Conservation (phyloP, 37 sponge, comb jelly and placozoan species). For the Chondrilla cf. caribensis region DNA sequence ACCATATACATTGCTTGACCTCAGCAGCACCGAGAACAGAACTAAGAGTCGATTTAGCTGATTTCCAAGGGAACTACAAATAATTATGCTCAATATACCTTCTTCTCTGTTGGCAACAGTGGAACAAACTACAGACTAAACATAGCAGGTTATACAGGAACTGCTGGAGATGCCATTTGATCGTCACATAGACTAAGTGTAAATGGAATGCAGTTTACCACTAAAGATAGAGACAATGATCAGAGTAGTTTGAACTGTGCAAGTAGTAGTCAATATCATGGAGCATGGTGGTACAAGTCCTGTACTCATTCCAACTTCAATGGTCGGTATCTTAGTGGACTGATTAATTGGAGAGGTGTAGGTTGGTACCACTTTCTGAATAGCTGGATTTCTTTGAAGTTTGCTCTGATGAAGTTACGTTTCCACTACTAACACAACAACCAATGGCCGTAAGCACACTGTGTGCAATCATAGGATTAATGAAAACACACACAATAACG, state of each 20-base stretch:
- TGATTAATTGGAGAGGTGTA: not conserved
- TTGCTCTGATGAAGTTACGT: slow-evolving; percentile 9
- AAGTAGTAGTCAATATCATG: not conserved
- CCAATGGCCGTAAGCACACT: too few species aligned
- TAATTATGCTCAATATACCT: slow-evolving; percentile 8
- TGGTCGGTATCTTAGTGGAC: slow-evolving; percentile 12
- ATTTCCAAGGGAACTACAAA: slow-evolving; percentile 5
- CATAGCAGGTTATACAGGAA: slow-evolving; percentile 21
- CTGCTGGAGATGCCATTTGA: slow-evolving; percentile 9
- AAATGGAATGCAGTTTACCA: slow-evolving; percentile 7
- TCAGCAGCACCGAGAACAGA: slow-evolving; percentile 1
- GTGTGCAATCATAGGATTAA: too few species aligned
- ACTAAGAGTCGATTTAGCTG: slow-evolving; percentile 14
- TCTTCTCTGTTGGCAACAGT: slow-evolving; percentile 23
- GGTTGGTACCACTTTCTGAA: not conserved
- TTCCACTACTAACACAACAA: not conserved
- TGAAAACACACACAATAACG: too few species aligned
- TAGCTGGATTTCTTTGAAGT: not conserved
- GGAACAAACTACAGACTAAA: slow-evolving; percentile 25
- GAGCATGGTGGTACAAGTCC: slow-evolving; percentile 27
- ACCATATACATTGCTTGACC: slow-evolving; percentile 50
- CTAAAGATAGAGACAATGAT: slow-evolving; percentile 22
- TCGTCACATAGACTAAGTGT: too few species aligned
- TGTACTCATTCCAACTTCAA: slow-evolving; percentile 27
- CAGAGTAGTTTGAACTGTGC: not conserved